These are phyloP conservation scores for Bufo gargarizans DNA, from an alignment of 2,113 vertebrate species.

Conservation along the genomic window DNA sequence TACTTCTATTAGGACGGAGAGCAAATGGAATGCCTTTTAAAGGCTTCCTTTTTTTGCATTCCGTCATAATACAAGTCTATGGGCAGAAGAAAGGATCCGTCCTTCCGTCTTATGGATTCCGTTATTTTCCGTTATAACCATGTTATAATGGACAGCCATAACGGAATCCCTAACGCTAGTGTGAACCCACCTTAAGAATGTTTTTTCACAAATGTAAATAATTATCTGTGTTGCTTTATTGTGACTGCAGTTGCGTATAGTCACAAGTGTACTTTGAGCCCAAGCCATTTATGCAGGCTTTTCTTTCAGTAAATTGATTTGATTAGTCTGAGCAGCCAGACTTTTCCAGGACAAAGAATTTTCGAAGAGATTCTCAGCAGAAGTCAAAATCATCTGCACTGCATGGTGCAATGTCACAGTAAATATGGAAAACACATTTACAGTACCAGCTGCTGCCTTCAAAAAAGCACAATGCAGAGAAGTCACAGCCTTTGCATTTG, in stretches of 20 bases:
- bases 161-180: too few species aligned
- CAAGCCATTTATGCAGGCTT: constrained; percentile 40
- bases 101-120: too few species aligned
- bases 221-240: background rate
- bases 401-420: background rate
- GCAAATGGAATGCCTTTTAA: too few species aligned
- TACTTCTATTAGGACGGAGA: too few species aligned
- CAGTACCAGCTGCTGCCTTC: background rate
- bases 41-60: too few species aligned
- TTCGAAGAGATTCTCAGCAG: background rate
- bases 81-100: too few species aligned
- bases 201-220: background rate
- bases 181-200: background rate
- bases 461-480: constrained; percentile 25
- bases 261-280: background rate
- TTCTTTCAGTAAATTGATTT: constrained; percentile 42
- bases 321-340: constrained; percentile 49
- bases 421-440: constrained; percentile 28
- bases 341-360: constrained; percentile 26
- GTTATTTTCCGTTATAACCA: too few species aligned
- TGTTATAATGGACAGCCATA: too few species aligned
- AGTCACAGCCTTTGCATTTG: background rate
- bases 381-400: background rate
- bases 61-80: too few species aligned
- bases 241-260: background rate